phyloP scores from a whole-genome alignment of 2,888 invertebrate species.

The Xanthorhoe spadicearia region DNA sequence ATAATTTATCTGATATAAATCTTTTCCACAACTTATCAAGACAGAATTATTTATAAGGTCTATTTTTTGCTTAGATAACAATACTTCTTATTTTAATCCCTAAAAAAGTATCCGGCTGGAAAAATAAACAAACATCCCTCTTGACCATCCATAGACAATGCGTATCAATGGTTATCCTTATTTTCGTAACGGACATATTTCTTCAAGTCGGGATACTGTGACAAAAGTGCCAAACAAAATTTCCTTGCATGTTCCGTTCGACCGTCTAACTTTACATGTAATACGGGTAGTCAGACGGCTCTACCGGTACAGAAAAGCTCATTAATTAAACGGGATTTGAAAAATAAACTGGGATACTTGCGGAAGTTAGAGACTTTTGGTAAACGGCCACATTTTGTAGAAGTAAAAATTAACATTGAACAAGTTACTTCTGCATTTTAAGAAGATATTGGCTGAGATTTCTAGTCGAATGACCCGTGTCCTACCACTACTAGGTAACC shows the following conservation, averaged over 20 bases:
- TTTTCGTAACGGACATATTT: conserved; percentile 43
- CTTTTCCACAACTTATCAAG: no score
- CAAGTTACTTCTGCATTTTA: neutral
- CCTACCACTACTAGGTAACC: neutral
- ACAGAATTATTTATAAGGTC: no score
- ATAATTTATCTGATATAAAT: no score
- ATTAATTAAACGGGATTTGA: neutral
- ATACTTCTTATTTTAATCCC: neutral
- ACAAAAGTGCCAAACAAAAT: conserved; percentile 36
- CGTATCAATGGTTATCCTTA: conserved; percentile 25
- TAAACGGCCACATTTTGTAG: no score
- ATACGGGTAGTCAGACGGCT: conserved; percentile 1
- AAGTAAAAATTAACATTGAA: no score
- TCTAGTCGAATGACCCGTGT: no score
- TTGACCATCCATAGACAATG: conserved; percentile 4
- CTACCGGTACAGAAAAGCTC: neutral
- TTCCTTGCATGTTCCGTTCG: conserved; percentile 51
- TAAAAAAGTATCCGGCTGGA: neutral
- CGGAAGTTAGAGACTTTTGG: neutral
- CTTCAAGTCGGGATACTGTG: conserved; percentile 33
- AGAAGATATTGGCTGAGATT: neutral
- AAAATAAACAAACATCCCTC: conserved; percentile 10
- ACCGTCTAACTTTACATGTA: conserved; percentile 16
- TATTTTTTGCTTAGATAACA: neutral
- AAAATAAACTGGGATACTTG: neutral